Evolutionary conservation across 2,113 vertebrate genomes (phyloP).

Genomic region (Actenoides lindsayi): DNA sequence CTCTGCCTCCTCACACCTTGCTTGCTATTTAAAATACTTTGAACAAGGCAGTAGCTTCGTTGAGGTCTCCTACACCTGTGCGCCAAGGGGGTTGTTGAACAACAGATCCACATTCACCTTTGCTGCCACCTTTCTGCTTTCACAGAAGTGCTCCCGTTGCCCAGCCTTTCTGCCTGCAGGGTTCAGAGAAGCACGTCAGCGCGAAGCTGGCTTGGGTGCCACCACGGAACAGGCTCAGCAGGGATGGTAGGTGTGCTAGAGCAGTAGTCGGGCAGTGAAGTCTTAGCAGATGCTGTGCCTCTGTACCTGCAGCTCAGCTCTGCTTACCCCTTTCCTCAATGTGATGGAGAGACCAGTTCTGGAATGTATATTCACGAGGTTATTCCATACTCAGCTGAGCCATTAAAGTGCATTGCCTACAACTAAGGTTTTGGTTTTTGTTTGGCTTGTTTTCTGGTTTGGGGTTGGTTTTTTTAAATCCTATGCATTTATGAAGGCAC

Average conservation of each 20-base stretch:
- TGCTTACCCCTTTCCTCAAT: neutral
- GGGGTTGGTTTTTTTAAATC: neutral
- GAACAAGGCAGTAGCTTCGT: neutral
- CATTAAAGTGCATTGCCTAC: neutral
- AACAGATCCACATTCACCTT: neutral
- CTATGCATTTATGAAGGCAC: neutral
- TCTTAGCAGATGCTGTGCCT: neutral
- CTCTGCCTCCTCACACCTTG: neutral
- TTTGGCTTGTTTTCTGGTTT: too few relatives aligned
- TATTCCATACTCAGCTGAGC: neutral
- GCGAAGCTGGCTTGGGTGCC: too few relatives aligned
- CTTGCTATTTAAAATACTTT: neutral
- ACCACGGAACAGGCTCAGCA: accelerated
- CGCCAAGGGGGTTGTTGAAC: accelerated
- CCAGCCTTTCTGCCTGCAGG: neutral
- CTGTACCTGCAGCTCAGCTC: neutral
- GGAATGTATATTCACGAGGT: neutral
- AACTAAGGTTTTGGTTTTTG: neutral
- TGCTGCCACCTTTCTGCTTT: neutral
- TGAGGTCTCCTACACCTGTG: accelerated
- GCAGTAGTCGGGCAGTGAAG: neutral
- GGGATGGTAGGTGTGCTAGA: neutral
- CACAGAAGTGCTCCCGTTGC: accelerated
- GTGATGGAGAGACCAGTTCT: neutral
- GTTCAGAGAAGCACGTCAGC: accelerated